These are phyloP conservation scores for Marmota flaviventris DNA, from an alignment of 2,113 vertebrate genomes.

Conservation along the genomic window DNA sequence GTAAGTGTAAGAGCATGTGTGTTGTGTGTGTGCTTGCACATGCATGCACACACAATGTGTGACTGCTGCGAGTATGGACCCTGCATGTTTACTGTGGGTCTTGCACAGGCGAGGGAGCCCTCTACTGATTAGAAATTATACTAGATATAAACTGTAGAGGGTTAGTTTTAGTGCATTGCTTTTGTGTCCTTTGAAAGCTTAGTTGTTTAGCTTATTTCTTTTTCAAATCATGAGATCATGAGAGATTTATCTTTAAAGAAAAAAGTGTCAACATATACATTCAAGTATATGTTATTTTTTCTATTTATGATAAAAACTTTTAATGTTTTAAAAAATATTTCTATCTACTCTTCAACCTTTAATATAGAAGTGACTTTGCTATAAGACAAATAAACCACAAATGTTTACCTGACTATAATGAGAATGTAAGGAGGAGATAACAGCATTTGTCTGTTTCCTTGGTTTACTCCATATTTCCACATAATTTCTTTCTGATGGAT, in stretches of 20 bases:
- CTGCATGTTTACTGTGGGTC: background rate
- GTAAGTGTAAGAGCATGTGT: background rate
- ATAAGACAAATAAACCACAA: background rate
- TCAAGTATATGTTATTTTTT: conserved; percentile 45
- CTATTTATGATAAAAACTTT: conserved; percentile 65
- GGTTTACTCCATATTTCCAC: background rate
- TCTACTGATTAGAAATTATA: conserved; percentile 89
- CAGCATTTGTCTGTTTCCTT: background rate
- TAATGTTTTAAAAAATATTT: conserved; percentile 52
- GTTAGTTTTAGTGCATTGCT: background rate
- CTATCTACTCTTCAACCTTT: background rate
- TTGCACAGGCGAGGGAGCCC: conserved; percentile 89
- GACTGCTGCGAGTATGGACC: background rate
- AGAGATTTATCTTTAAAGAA: background rate
- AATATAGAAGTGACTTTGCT: conserved; percentile 73
- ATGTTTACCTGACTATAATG: conserved; percentile 4
- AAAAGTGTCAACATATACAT: conserved; percentile 49
- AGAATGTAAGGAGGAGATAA: conserved; percentile 69
- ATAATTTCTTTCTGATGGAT: background rate
- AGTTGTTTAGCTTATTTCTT: background rate
- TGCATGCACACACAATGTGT: background rate
- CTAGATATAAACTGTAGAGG: conserved; percentile 12
- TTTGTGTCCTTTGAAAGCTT: background rate
- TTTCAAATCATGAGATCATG: background rate
- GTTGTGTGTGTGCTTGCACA: background rate